phyloP scores from a whole-genome alignment of 2,113 vertebrate genomes.

The Sorex araneus region DNA sequence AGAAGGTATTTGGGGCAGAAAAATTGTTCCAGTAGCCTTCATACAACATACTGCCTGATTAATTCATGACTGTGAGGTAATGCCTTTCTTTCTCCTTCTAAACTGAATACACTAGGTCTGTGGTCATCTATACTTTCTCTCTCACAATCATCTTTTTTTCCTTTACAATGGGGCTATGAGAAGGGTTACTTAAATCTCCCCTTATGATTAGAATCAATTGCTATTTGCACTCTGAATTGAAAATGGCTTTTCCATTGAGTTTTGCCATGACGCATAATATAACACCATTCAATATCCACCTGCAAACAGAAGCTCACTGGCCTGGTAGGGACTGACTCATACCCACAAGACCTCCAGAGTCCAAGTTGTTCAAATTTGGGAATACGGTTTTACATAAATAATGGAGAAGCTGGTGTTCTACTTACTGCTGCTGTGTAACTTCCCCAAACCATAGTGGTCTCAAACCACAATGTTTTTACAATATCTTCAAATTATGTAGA shows the following conservation, averaged over 20 bases:
- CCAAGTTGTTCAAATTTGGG: not conserved
- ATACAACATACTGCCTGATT: not conserved
- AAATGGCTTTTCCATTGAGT: not conserved
- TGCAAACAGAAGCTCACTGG: not conserved
- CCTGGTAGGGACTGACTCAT: not conserved
- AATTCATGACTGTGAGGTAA: not conserved
- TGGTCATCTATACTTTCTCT: not conserved
- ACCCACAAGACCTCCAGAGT: not conserved
- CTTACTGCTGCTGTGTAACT: not conserved
- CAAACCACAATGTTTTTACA: not conserved
- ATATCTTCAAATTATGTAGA: not conserved
- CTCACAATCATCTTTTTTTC: not conserved
- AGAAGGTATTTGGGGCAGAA: not conserved
- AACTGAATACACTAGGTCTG: not conserved
- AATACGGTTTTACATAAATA: not conserved
- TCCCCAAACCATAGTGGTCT: not conserved
- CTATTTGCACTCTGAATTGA: slow-evolving; percentile 10
- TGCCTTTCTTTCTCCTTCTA: not conserved
- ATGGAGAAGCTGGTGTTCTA: not conserved
- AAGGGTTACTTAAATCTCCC: not conserved
- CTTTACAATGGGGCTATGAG: not conserved
- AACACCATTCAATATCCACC: not conserved
- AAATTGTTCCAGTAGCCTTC: not conserved
- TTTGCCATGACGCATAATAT: not conserved
- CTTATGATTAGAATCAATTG: not conserved